phyloP scores from a whole-genome alignment of 2,113 vertebrate species.

The Picathartes gymnocephalus region DNA sequence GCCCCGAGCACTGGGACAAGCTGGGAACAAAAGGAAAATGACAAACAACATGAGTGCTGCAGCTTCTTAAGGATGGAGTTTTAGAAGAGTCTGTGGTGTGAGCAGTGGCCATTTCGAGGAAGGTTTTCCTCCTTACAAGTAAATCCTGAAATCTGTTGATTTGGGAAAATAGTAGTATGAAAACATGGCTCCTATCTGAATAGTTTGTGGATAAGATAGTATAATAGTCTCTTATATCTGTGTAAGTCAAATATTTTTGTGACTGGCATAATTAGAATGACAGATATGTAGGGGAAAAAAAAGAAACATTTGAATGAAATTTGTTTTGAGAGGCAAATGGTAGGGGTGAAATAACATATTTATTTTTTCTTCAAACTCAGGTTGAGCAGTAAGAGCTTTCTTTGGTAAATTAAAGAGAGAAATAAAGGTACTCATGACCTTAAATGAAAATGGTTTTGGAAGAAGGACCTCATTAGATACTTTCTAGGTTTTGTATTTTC shows the following conservation, averaged over 20 bases:
- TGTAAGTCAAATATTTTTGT: neutral
- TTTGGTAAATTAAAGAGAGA: neutral
- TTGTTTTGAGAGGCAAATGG: neutral
- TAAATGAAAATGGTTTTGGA: neutral
- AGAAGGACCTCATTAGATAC: neutral
- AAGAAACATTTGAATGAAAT: neutral
- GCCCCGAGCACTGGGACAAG: neutral
- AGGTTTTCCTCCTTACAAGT: neutral
- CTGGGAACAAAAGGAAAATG: neutral
- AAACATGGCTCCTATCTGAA: neutral
- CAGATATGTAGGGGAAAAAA: rapidly evolving
- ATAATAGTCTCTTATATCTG: neutral
- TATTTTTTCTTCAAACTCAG: neutral
- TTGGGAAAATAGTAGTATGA: neutral
- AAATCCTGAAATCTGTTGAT: neutral
- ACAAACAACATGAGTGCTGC: neutral
- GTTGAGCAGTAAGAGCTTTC: neutral
- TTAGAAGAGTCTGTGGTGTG: neutral
- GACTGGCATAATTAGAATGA: neutral
- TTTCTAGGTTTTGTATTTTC: neutral
- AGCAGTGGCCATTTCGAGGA: neutral
- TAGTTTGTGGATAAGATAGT: neutral
- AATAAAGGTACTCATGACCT: neutral
- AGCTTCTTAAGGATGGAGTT: neutral
- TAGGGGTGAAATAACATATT: neutral